A percentile compares a stretch with the other conserved stretches of the same genome.
These are phyloP conservation scores for Barypeithes pellucidus DNA, from an alignment of 2,888 invertebrate genomes.

Conservation along the genomic window DNA sequence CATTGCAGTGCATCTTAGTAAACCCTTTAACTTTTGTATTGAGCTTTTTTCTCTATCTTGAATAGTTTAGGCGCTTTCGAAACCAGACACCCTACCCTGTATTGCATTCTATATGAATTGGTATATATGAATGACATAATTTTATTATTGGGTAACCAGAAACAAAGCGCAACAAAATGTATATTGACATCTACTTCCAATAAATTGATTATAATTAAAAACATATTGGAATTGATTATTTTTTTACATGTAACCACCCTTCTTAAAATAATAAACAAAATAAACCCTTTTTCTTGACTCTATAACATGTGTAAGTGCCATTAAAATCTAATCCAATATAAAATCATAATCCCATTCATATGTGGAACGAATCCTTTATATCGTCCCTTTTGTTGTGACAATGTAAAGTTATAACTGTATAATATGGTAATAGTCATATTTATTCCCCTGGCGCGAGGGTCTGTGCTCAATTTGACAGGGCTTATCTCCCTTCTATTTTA, in stretches of 20 bases:
- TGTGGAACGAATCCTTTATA: conserved; percentile 50
- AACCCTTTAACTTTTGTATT: no score
- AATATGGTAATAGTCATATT: conserved; percentile 53
- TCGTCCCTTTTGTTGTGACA: conserved; percentile 52
- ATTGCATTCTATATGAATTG: no score
- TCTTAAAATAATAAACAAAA: conserved; percentile 28
- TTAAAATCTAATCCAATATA: conserved; percentile 53
- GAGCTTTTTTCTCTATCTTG: no score
- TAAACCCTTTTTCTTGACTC: conserved; percentile 40
- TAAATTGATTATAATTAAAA: not conserved
- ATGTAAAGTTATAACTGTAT: conserved; percentile 40
- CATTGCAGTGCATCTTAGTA: no score
- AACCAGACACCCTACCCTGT: no score
- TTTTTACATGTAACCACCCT: conserved; percentile 28
- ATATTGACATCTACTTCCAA: not conserved
- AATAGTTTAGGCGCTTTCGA: no score
- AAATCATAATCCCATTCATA: conserved; percentile 52
- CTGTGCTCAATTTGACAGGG: conserved; percentile 47
- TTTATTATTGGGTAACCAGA: no score
- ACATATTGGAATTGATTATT: conserved; percentile 15
- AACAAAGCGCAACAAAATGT: no score
- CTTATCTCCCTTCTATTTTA: conserved; percentile 50
- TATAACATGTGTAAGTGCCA: conserved; percentile 53
- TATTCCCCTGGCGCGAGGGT: conserved; percentile 41
- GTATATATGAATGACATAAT: no score